Evolutionary conservation across 2,888 invertebrate genomes (phyloP).

Genomic region (Orthonevra nobilis): DNA sequence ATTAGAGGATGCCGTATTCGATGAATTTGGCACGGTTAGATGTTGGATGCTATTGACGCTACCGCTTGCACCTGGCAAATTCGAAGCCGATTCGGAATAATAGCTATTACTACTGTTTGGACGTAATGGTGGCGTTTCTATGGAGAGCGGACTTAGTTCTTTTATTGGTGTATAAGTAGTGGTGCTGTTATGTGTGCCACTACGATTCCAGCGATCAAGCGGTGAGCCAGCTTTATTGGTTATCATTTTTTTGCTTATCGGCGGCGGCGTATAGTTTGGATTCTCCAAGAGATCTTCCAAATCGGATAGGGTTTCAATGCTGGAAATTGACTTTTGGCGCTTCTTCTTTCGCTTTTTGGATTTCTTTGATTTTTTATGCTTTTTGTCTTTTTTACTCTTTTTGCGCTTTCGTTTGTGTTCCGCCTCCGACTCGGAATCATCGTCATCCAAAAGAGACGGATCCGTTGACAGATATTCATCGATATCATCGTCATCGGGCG

Average conservation of each 20-base stretch:
- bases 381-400: conserved; percentile 79
- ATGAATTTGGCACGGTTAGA: conserved; percentile 73
- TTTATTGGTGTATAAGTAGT: conserved; percentile 74
- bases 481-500: conserved; percentile 51
- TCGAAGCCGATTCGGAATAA: conserved; percentile 72
- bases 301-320: conserved; percentile 84
- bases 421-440: conserved; percentile 78
- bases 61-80: conserved; percentile 68
- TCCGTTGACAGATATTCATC: conserved; percentile 61
- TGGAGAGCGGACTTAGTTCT: conserved; percentile 77
- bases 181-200: conserved; percentile 69
- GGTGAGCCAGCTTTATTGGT: conserved; percentile 44
- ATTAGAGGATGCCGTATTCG: conserved; percentile 63
- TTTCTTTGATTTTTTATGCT: conserved; percentile 89
- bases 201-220: conserved; percentile 67
- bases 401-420: conserved; percentile 82
- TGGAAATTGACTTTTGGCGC: conserved; percentile 85
- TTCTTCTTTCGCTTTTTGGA: conserved; percentile 85
- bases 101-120: conserved; percentile 76
- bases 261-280: conserved; percentile 78
- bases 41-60: conserved; percentile 74
- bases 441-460: conserved; percentile 65
- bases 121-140: conserved; percentile 78
- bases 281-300: conserved; percentile 73
- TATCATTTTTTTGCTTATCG: conserved; percentile 35